Evolutionary conservation across 2,888 invertebrate species (phyloP), one percentile per base, ranked within the genome.

Genomic region (Argyresthia goedartella): DNA sequence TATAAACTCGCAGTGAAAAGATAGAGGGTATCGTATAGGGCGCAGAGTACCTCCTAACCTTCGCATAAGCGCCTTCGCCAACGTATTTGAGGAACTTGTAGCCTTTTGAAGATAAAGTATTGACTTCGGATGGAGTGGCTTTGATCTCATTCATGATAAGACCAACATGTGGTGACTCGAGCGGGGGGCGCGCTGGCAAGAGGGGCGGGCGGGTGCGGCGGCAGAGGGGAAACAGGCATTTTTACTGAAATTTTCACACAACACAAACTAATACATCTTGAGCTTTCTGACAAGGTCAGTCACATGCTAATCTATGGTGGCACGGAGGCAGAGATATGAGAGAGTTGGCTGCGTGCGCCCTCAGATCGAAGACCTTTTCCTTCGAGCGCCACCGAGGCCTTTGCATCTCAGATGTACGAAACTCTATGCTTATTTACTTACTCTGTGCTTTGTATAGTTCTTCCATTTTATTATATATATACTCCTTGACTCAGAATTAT

Each of bases 41-140:
- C n/a, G 39, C 39, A 39, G 10, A 39, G 39, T 25, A 15, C 13
- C 11, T 11, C 25, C 33, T 47, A 63, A 93, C 94, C 86, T 92
- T 92, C n/a, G 93, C 93, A 64, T 93, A 94, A 13, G 93, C 92
- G 52, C 94, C 94, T 82, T 93, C 92, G 8, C 93, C 94, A 53
- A 94, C 68, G 68, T 90, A 89, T 71, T 88, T 90, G 9, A 88
- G 53, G 52, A 93, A 70, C 63, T 87, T 88, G 67, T 92, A 92
- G 54, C 92, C 92, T 69, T 85, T 87, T 34, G 76, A 61, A 60
- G 73, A 64, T 57, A 86, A 76, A 56, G 85, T 85, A 63, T 77
- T 75, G 70, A 85, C 84, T 73, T 86, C 87, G 53, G 86, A 87
- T 71, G 66, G 55, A 63, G 74, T 67, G 50, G 73, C 66, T 78